Percentiles rank a stretch among this genome's conserved stretches.
These are phyloP conservation scores for Pollachius pollachius DNA, from an alignment of 2,113 vertebrate genomes.

Conservation along the genomic window DNA sequence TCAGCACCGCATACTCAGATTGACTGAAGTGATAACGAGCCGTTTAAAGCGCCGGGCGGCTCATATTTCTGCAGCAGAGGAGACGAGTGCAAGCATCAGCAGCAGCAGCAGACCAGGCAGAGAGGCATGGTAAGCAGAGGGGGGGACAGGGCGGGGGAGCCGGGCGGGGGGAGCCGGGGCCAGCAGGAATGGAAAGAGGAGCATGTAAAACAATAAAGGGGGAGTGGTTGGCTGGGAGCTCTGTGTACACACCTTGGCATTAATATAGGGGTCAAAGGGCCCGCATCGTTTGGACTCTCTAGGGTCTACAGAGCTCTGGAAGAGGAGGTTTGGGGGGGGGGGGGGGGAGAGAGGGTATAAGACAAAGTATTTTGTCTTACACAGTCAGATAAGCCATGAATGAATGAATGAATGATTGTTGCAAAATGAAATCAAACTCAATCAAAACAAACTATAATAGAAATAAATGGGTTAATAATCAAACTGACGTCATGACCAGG, in stretches of 20 bases:
- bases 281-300: constrained; percentile 99
- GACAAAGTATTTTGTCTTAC: constrained; percentile 52
- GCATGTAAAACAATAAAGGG: constrained; percentile 30
- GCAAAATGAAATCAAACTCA: constrained; percentile 78
- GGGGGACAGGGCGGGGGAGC: too few species aligned
- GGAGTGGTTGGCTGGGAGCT: constrained; percentile 52
- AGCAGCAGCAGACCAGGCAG: constrained; percentile 19
- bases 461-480: constrained; percentile 61
- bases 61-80: constrained; percentile 5
- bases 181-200: background rate
- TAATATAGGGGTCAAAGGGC: constrained; percentile 99
- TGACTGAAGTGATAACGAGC: too few species aligned
- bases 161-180: too few species aligned
- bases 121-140: background rate
- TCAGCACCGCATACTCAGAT: too few species aligned
- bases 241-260: constrained; percentile 99
- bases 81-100: constrained; percentile 11
- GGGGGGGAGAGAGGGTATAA: constrained; percentile 70
- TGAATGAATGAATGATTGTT: constrained; percentile 63
- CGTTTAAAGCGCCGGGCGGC: constrained; percentile 7
- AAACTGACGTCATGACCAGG: constrained; percentile 54
- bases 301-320: constrained; percentile 97
- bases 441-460: constrained; percentile 68
- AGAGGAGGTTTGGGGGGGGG: constrained; percentile 41
- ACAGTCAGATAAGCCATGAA: constrained; percentile 64